Base-by-base conservation (phyloP, 2,797 vertebrate genomes). In the Heliangelus exortis region DNA sequence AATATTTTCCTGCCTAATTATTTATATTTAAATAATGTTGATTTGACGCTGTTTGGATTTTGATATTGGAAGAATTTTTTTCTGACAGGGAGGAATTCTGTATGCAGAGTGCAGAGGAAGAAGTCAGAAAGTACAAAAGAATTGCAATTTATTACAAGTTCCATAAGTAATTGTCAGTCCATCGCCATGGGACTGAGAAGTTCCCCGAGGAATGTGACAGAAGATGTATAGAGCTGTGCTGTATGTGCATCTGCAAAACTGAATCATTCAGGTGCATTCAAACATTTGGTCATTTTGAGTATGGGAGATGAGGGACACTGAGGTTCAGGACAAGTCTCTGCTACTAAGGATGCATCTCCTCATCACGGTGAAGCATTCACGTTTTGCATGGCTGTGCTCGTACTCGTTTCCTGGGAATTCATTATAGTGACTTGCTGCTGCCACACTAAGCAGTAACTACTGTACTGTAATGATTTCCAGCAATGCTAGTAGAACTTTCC, bases 391-490 rank as follows among this genome's bases (percentile, higher is more conserved):
- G 9, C 12, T 75, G 5, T 61, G 31, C 26, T 87, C 10, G 1
- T 69, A 19, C 36, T 72, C 25, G 36, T 79, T 93, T 91, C 81
- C 45, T 85, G 87, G 81, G 87, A 89, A 78, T 93, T 96, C 72
- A 88, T 92, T 90, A 71, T 3, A 73, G 41, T 74, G 28, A 36
- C 77, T 41, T 41, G 39, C 69, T 80, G 55, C 68, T 85, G 69
- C 54, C 28, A 59, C 26, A 7, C 67, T 61, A 68, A 89, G 41
- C 67, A 50, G 89, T 55, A 94, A 75, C 41, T 78, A 58, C 50
- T 68, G 23, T 80, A 33, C 19, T 51, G 29, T 67, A 92, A 92
- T 83, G 45, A 90, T 75, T 95, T 92, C 68, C 61, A 88, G 79
- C 41, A 92, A 34, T 61, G 59, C 39, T 84, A 29, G 45, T 78